Evolutionary conservation across 2,113 vertebrate species (phyloP).

Genomic region (Gopherus flavomarginatus): DNA sequence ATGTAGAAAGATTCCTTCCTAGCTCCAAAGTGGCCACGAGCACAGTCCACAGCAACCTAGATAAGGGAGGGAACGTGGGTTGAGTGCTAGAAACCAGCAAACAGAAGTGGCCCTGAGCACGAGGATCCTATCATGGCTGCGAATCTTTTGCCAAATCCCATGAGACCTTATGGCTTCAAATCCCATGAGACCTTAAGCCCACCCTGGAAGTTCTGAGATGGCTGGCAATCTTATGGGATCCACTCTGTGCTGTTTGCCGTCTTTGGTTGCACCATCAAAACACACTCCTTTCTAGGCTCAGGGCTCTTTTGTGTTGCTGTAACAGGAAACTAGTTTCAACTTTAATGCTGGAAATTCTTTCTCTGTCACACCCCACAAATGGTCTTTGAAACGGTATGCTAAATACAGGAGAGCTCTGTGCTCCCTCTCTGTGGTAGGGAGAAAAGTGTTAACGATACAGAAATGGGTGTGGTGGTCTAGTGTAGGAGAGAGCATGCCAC

Average conservation of each 20-base stretch:
- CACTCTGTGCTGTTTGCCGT: neutral
- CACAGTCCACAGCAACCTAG: too few species aligned
- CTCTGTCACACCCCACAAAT: neutral
- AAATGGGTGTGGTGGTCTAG: neutral
- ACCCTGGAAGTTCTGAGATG: too few species aligned
- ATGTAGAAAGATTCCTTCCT: too few species aligned
- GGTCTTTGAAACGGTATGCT: neutral
- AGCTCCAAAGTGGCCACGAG: too few species aligned
- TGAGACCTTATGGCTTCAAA: too few species aligned
- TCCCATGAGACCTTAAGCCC: too few species aligned
- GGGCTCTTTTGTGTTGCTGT: neutral
- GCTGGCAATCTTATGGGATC: too few species aligned
- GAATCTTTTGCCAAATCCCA: too few species aligned
- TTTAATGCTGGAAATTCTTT: neutral
- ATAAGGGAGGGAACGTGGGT: too few species aligned
- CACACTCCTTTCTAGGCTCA: neutral
- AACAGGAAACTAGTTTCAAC: rapidly evolving
- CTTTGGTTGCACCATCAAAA: neutral
- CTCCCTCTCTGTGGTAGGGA: rapidly evolving
- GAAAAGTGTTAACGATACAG: rapidly evolving
- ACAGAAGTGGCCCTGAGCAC: too few species aligned
- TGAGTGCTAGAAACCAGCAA: too few species aligned
- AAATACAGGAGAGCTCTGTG: rapidly evolving
- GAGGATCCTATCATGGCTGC: too few species aligned
- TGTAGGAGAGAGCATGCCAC: conserved; percentile 8